A percentile compares a stretch with the other conserved stretches of the same genome.
phyloP scores from a whole-genome alignment of 2,113 vertebrate species.

The Meleagris gallopavo region DNA sequence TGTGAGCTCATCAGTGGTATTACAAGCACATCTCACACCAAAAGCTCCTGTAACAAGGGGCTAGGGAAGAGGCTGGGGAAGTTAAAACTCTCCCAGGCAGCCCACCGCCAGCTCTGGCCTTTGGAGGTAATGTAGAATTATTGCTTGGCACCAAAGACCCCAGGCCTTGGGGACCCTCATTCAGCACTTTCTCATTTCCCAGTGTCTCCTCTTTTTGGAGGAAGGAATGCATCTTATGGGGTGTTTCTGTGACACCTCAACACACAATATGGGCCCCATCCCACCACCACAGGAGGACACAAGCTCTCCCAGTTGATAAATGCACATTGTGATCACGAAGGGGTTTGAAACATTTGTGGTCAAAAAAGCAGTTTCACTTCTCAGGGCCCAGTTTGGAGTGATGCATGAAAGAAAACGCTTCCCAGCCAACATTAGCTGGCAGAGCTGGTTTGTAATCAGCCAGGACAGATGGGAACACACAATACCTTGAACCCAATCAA shows the following conservation, averaged over 20 bases:
- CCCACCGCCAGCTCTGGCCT: not conserved
- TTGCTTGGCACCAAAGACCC: not conserved
- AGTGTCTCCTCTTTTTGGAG: not conserved
- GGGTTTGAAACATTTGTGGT: not conserved
- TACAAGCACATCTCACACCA: not conserved
- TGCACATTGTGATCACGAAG: not conserved
- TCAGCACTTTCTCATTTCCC: not conserved
- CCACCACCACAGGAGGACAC: not conserved
- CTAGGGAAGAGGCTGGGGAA: constrained; percentile 32
- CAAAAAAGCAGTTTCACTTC: not conserved
- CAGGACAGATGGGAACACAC: constrained; percentile 57
- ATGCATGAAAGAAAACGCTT: constrained; percentile 19
- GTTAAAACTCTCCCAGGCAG: not conserved
- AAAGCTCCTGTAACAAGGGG: constrained; percentile 44
- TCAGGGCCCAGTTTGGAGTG: constrained; percentile 2
- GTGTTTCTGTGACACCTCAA: not conserved
- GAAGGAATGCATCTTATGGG: not conserved
- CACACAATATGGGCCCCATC: too few species aligned
- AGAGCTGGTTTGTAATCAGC: constrained; percentile 57
- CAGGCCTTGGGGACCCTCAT: not conserved
- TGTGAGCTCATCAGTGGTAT: not conserved
- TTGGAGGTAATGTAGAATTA: not conserved
- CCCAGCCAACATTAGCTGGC: constrained; percentile 59
- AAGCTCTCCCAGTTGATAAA: not conserved
- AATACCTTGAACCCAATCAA: constrained; percentile 68